Percentiles rank a stretch among this genome's conserved stretches.
phyloP scores from a whole-genome alignment of 92 coral and sea anemone genomes.

The Ricordea florida region DNA sequence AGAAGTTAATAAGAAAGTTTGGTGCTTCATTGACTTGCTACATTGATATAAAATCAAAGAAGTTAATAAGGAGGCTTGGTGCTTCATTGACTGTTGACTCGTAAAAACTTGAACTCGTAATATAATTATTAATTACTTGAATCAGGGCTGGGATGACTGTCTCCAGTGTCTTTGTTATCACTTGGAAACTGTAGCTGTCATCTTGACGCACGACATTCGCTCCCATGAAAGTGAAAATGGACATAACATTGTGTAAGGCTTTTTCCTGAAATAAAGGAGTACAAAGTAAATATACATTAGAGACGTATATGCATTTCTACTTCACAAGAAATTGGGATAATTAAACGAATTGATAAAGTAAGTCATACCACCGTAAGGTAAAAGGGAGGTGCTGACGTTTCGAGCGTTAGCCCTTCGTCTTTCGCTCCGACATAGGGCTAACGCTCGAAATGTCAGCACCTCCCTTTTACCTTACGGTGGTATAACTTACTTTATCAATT shows the following conservation, averaged over 20 bases:
- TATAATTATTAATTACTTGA: slow-evolving; percentile 51
- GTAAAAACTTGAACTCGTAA: background rate
- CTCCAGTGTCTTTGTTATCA: slow-evolving; percentile 89
- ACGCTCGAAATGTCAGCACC: too few species aligned
- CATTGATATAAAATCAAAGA: too few species aligned
- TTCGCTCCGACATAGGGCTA: too few species aligned
- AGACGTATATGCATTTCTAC: background rate
- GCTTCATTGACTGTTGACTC: too few species aligned
- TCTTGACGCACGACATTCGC: slow-evolving; percentile 88
- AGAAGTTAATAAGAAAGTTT: too few species aligned
- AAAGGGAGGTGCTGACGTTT: too few species aligned
- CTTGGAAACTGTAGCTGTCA: slow-evolving; percentile 96
- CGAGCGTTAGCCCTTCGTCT: too few species aligned
- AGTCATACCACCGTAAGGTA: background rate
- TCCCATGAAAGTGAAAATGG: slow-evolving; percentile 98
- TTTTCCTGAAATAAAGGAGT: slow-evolving; percentile 71
- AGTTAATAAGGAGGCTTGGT: too few species aligned
- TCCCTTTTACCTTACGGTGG: too few species aligned
- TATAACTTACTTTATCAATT: too few species aligned
- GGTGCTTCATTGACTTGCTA: too few species aligned
- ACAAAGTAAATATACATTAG: background rate
- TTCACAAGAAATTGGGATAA: background rate
- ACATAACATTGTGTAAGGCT: slow-evolving; percentile 97
- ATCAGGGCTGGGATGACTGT: slow-evolving; percentile 95
- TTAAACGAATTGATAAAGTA: background rate